These are phyloP conservation scores for Mesoclemmys tuberculata DNA, from an alignment of 2,113 vertebrate species.

Conservation along the genomic window DNA sequence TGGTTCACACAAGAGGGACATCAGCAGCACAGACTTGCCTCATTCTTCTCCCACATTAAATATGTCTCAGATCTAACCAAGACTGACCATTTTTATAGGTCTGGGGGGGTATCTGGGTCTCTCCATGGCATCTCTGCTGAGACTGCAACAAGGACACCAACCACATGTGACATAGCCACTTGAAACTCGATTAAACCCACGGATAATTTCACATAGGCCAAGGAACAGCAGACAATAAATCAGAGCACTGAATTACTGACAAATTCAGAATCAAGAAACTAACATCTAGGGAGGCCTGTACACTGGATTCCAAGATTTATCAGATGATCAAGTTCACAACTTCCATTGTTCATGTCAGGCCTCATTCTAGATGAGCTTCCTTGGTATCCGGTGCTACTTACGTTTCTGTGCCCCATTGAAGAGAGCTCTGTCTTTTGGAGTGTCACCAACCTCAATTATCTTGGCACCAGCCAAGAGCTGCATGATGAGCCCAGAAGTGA, in stretches of 20 bases:
- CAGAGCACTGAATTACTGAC: not conserved
- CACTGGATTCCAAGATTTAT: not conserved
- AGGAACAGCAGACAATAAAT: not conserved
- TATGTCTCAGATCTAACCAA: not conserved
- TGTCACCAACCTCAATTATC: slow-evolving; percentile 99
- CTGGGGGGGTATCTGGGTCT: not conserved
- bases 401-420: slow-evolving; percentile 98
- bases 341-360: not conserved
- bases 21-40: not conserved
- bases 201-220: not conserved
- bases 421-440: slow-evolving; percentile 97
- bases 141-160: not conserved
- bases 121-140: not conserved
- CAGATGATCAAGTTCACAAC: not conserved
- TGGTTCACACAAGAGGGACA: not conserved
- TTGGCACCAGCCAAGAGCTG: slow-evolving; percentile 98
- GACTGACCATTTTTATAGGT: not conserved
- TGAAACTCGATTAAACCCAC: not conserved
- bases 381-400: slow-evolving; percentile 68
- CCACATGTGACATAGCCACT: not conserved
- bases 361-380: not conserved
- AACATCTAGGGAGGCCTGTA: rapidly evolving
- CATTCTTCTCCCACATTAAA: not conserved
- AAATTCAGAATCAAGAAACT: not conserved
- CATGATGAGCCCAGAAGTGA: slow-evolving; percentile 99